phyloP scores from a whole-genome alignment of 2,797 vertebrate genomes.

The Coilia nasus region DNA sequence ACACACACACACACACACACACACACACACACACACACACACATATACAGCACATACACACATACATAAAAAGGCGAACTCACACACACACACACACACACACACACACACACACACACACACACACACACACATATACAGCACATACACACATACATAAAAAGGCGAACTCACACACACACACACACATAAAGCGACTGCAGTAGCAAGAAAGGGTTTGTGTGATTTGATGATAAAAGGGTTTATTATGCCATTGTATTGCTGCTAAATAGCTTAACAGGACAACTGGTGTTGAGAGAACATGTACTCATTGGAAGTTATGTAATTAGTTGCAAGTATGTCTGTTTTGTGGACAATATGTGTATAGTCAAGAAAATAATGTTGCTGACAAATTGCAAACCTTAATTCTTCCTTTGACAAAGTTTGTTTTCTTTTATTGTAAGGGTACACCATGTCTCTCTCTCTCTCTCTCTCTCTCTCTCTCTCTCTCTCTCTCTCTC shows the following conservation, averaged over 20 bases:
- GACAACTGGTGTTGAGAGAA: not conserved
- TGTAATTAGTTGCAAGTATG: conserved; percentile 3
- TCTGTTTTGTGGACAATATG: not conserved
- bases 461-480: too few species aligned
- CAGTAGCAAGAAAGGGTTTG: not conserved
- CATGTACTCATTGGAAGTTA: not conserved
- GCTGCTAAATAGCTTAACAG: not conserved
- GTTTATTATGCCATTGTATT: not conserved
- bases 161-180: not conserved
- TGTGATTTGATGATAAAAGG: conserved; percentile 2
- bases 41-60: not conserved
- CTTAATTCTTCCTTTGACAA: not conserved
- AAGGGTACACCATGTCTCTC: not conserved
- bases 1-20: conserved; percentile 21
- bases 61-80: too few species aligned
- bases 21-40: conserved; percentile 28
- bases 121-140: not conserved
- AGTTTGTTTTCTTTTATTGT: conserved; percentile 2
- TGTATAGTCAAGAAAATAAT: not conserved
- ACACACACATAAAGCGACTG: not conserved
- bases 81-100: too few species aligned
- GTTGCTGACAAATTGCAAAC: conserved; percentile 8
- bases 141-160: not conserved
- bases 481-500: not conserved
- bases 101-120: too few species aligned